Evolutionary conservation across 2,113 vertebrate species (phyloP), one percentile per base, ranked within the genome.

Genomic region (Picathartes gymnocephalus): DNA sequence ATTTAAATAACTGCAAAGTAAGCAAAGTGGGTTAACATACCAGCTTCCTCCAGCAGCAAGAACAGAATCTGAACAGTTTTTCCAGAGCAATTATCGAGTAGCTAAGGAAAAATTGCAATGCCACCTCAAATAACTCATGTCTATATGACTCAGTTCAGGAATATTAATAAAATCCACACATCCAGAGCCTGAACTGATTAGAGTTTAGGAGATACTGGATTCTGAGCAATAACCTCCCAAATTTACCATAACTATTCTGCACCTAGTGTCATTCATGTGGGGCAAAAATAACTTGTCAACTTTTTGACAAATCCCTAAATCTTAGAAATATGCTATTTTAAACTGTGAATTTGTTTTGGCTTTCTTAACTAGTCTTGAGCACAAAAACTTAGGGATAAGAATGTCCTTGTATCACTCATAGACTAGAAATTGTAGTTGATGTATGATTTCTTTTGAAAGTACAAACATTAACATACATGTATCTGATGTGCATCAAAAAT

Each of bases 1-100:
- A 97, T 92, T 93, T 86, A 94, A 90, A 66, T 66, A 94, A 94
- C 39, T 40, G 93, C 93, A 70, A 80, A 88, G 88, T 64, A 93
- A 96, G 92, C 74, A 90, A 79, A 85, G 56, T 89, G 76, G 73
- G 95, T 94, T 89, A 92, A 92, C 30, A 3, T 61, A 84, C 82
- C 96, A 83, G 88, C 78, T 90, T 90, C 71, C 45, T 94, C 51
- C 80, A 93, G 60, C 78, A 79, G 78, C 11, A 2, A 51, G 27
- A 85, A 56, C 21, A 89, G 85, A 78, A 86, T 71, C 40, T 69
- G 56, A 93, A 68, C 20, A 66, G 40, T 21, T 88, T 81, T 93
- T 86, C 50, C 92, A 77, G 23, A 39, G 62, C 53, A 92, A 37
- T 53, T 87, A 93, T 74, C 82, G 88, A 80, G 71, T 27, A 81